Evolutionary conservation across 2,113 vertebrate species (phyloP), one percentile per base, ranked within the genome.

Genomic region (Phylloscopus trochiloides): DNA sequence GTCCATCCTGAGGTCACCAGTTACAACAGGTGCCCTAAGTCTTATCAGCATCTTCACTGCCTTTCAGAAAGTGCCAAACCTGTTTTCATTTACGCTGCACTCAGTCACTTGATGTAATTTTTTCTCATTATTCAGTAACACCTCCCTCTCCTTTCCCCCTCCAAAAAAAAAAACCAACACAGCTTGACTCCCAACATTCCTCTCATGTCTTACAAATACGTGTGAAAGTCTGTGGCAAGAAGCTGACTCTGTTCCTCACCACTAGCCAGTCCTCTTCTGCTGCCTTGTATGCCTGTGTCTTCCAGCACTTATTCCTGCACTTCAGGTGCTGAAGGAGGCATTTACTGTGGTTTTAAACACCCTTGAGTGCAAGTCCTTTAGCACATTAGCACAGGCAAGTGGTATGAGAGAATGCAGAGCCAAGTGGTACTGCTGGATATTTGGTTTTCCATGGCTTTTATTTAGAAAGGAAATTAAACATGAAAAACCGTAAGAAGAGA

Each of bases 151-250:
- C 26, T 51, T 25, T 8, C 10, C 25, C 5, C 12, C 9, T 12
- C 4, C 6, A 22, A 42, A 40, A 34, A 34, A 51, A 25, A 28
- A 48, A 42, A 50, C 34, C 32, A 59, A 95, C 34, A 34, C 34
- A 34, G 8, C 77, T 72, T 59, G 84, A 92, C 14, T 65, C 42
- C 84, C 94, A 86, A 4, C 84, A 86, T 96, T 96, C 87, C 78
- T 89, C 21, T 91, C 93, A 45, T 76, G 71, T 88, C 87, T 88
- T 58, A 67, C 14, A 66, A 76, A 80, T 90, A 70, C 29, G 66
- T 95, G 52, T 90, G 70, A 57, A 52, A 63, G 25, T 51, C 73
- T 40, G 36, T 79, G 70, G 70, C 73, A 76, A 85, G 74, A 61
- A 85, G 58, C 89, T 89, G 38, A 17, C 45, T 59, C 36, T 32